Conservation (phyloP, 2,113 vertebrate species). For the Alouatta palliata region DNA sequence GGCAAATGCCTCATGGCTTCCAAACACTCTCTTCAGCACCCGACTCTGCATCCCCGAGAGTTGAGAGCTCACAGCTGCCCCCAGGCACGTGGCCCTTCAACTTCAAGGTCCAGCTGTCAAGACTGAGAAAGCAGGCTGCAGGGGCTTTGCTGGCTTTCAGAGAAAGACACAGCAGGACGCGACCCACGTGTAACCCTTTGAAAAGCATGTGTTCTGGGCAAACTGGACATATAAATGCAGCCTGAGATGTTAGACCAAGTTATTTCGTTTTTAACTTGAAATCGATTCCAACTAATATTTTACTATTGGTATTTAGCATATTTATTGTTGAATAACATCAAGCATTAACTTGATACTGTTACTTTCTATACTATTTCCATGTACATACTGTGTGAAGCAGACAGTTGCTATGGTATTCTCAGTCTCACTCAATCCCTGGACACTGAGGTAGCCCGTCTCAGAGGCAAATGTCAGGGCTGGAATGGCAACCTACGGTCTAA, state of each 20-base stretch:
- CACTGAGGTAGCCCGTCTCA: accelerated
- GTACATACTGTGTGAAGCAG: background rate
- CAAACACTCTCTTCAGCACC: accelerated
- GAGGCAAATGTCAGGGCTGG: no score
- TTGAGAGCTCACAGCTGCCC: background rate
- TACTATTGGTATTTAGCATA: background rate
- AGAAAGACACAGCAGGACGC: background rate
- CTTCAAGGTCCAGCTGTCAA: accelerated
- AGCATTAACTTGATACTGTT: background rate
- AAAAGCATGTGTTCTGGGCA: background rate
- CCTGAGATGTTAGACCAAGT: background rate
- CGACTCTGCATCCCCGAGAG: no score
- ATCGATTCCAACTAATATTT: background rate
- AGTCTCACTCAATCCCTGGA: accelerated
- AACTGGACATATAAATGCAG: accelerated
- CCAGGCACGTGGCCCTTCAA: accelerated
- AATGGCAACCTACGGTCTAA: no score
- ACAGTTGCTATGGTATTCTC: accelerated
- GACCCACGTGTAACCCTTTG: accelerated
- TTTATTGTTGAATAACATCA: background rate
- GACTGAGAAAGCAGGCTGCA: accelerated
- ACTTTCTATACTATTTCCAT: no score
- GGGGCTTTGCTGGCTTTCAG: background rate
- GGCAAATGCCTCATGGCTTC: no score
- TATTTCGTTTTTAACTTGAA: background rate